These are phyloP conservation scores for Zaprionus lineosus DNA, from an alignment of 2,888 invertebrate species.

Conservation along the genomic window DNA sequence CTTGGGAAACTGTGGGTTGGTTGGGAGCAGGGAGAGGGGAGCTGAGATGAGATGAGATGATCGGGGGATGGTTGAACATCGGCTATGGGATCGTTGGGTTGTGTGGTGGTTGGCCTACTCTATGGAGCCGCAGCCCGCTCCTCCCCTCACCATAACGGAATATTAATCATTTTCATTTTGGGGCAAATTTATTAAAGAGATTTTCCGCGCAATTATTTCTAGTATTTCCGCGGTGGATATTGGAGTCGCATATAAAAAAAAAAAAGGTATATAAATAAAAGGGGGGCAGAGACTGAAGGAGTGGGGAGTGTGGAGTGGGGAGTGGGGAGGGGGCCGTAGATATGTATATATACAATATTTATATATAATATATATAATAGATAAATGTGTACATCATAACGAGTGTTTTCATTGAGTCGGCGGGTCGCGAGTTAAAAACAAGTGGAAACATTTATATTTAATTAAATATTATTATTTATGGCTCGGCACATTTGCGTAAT, in stretches of 20 bases:
- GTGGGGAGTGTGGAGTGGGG: too few species aligned
- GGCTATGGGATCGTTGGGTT: too few species aligned
- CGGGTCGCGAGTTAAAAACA: slow-evolving; percentile 51
- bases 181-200: slow-evolving; percentile 55
- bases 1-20: too few species aligned
- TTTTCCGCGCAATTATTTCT: slow-evolving; percentile 45
- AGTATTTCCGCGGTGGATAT: not conserved
- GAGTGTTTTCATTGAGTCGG: slow-evolving; percentile 36
- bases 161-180: slow-evolving; percentile 61
- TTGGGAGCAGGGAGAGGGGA: too few species aligned
- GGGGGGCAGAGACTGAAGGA: too few species aligned
- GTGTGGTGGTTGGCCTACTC: too few species aligned
- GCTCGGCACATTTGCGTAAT: slow-evolving; percentile 51
- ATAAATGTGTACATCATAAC: slow-evolving; percentile 19
- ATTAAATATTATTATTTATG: slow-evolving; percentile 77
- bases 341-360: not conserved
- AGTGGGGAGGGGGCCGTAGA: too few species aligned
- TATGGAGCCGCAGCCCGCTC: too few species aligned
- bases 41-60: too few species aligned
- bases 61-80: too few species aligned
- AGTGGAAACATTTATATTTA: slow-evolving; percentile 66
- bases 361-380: slow-evolving; percentile 2
- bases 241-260: not conserved
- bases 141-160: slow-evolving; percentile 51
- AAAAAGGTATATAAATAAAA: too few species aligned